phyloP scores from a whole-genome alignment of 2,797 vertebrate species.

The Peromyscus eremicus region DNA sequence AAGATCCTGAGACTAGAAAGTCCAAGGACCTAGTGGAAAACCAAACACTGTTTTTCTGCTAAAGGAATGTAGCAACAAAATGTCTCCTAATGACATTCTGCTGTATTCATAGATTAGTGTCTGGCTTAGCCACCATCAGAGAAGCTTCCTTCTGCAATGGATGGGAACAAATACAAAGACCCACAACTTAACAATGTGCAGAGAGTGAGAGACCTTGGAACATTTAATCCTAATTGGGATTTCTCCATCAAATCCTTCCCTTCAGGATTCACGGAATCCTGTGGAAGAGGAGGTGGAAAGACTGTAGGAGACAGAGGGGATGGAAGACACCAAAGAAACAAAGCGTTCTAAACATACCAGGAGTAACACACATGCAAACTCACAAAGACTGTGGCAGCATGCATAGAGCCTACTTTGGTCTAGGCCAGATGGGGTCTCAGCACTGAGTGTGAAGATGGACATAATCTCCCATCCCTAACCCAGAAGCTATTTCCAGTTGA shows the following conservation, averaged over 20 bases:
- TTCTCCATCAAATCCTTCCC: neutral
- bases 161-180: neutral
- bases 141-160: neutral
- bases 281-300: neutral
- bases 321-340: neutral
- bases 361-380: neutral
- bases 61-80: neutral
- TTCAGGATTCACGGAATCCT: neutral
- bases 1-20: neutral
- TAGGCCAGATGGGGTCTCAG: no score
- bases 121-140: neutral
- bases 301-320: neutral
- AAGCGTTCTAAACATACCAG: neutral
- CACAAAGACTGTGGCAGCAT: no score
- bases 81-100: neutral
- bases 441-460: neutral
- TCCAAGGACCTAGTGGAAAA: neutral
- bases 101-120: neutral
- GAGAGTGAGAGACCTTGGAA: neutral
- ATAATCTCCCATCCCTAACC: neutral
- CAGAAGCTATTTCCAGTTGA: neutral
- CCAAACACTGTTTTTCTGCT: neutral
- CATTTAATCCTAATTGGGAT: neutral
- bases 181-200: neutral
- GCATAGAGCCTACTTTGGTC: no score